These are phyloP conservation scores for Zosterops pallidus DNA, from an alignment of 2,113 vertebrate genomes.

Conservation along the genomic window DNA sequence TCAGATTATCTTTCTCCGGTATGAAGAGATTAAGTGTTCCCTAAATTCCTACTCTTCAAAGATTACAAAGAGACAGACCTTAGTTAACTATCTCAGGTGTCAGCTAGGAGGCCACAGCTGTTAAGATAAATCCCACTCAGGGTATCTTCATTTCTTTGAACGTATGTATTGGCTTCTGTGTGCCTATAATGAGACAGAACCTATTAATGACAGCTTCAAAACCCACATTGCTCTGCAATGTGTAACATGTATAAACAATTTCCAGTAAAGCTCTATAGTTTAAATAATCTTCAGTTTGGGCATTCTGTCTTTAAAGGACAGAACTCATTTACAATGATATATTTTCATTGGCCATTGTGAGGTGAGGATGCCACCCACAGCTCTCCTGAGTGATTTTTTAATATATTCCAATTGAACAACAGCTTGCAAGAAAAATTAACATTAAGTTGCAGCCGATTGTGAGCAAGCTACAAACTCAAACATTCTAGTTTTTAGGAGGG, in stretches of 20 bases:
- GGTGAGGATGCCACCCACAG: not conserved
- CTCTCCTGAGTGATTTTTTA: not conserved
- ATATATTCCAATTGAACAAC: not conserved
- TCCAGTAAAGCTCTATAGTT: not conserved
- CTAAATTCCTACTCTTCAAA: not conserved
- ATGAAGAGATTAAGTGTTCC: not conserved
- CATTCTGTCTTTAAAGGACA: not conserved
- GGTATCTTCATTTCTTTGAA: not conserved
- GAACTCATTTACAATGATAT: not conserved
- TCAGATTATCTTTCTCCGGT: not conserved
- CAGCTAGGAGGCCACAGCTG: not conserved
- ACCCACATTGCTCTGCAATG: not conserved
- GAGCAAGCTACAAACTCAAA: not conserved
- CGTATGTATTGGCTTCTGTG: not conserved
- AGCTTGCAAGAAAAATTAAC: not conserved
- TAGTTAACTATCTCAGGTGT: not conserved
- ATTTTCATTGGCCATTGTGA: not conserved
- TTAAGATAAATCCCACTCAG: not conserved
- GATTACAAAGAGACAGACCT: not conserved
- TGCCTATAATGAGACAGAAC: not conserved
- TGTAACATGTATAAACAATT: not conserved
- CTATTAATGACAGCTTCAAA: not conserved
- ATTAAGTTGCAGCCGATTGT: not conserved
- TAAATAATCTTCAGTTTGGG: not conserved
- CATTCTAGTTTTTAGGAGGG: not conserved